These are phyloP conservation scores for Mixornis gularis DNA, from an alignment of 2,113 vertebrate genomes.

Conservation along the genomic window DNA sequence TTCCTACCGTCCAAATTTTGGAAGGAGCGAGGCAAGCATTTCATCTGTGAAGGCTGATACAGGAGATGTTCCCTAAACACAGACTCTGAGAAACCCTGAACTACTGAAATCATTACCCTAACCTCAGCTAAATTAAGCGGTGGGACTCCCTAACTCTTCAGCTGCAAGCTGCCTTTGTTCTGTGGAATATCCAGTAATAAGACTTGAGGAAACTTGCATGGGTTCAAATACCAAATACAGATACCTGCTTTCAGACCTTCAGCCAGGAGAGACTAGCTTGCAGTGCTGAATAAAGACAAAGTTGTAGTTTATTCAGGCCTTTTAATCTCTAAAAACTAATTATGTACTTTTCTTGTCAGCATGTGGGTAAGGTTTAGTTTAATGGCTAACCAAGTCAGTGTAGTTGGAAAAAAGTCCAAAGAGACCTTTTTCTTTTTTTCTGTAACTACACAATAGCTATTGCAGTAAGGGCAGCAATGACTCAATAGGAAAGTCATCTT, in stretches of 20 bases:
- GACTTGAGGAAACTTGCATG: accelerated
- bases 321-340: not conserved
- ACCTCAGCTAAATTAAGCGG: not conserved
- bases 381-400: not conserved
- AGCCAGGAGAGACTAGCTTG: not conserved
- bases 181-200: not conserved
- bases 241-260: not conserved
- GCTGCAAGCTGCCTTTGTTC: not conserved
- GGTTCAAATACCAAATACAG: not conserved
- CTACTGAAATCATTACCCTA: not conserved
- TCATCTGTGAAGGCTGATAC: not conserved
- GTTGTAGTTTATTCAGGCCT: not conserved
- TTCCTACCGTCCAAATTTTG: not conserved
- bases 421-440: not conserved
- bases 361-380: not conserved
- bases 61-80: not conserved
- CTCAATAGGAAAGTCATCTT: not conserved
- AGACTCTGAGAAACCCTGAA: not conserved
- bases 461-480: not conserved
- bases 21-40: not conserved
- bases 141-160: not conserved
- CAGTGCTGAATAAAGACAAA: not conserved
- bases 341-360: not conserved
- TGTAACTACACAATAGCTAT: not conserved
- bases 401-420: not conserved